Base-by-base conservation (phyloP, 30 jellyfish, hydroid and myxozoan genomes). In the Aurelia sp. region DNA sequence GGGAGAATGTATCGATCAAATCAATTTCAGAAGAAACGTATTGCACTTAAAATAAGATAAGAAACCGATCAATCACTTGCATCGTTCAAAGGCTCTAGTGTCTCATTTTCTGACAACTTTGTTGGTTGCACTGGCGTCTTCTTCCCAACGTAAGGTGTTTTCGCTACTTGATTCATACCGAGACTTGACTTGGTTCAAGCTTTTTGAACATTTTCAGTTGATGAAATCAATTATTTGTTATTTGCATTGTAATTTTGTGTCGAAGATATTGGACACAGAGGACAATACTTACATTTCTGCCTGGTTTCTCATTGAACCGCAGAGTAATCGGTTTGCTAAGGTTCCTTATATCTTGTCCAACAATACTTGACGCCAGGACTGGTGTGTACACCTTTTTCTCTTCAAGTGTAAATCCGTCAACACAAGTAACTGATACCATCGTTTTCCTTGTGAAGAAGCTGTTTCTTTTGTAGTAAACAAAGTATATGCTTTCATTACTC, bases 401-500 rank as follows among this genome's bases (percentile, higher is more conserved):
- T 27, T 91, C 96, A 16, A 82, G 91, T 1, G 99, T 95, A 71
- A 53, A 95, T 13, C 99, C 99, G 47, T 85, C 50, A 0, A 55
- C 94, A 53, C 99, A 95, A 30, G 59, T 48, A 48, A 78, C 96
- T 23, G 88, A 91, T 11, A 74, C 73, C 16, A 59, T 50, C 3
- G 86, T 70, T 71, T 67, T 76, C 19, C 88, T 69, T 8, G 89
- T 83, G 67, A 95, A 95, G 82, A 95, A 95, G 2, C 82, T 86
- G 88, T 90, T 90, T 76, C 87, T 90, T 62, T 85, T 95, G 92
- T 95, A 95, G 71, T 90, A 95, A 40, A 95, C 99, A 70, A 95
- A 95, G 63, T 76, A 90, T 4, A 95, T 81, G 84, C 97, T 91
- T 33, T 90, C 96, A 77, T 79, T 72, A 22, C 53, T 78, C 31